Percentiles rank a stretch among this genome's conserved stretches.
phyloP scores from a whole-genome alignment of 2,113 vertebrate genomes.

The Thryonomys swinderianus region DNA sequence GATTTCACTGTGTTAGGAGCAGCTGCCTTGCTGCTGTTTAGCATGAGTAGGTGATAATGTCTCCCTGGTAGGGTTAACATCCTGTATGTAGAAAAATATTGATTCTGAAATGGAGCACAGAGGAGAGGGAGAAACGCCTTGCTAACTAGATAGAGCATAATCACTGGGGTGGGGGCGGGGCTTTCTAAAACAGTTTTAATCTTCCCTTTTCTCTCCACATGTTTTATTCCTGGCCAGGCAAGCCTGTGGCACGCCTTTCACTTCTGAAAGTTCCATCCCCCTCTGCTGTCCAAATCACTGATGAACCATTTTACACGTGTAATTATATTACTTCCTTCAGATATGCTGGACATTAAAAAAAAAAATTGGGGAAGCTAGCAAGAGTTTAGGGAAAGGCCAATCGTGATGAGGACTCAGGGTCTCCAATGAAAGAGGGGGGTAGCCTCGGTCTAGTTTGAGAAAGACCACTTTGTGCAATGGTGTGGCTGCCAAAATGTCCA shows the following conservation, averaged over 20 bases:
- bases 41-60: not conserved
- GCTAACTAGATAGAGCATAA: not conserved
- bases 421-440: not conserved
- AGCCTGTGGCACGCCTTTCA: not conserved
- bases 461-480: not conserved
- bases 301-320: not conserved
- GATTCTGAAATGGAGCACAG: not conserved
- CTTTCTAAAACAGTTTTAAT: not conserved
- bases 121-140: not conserved
- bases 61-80: not conserved
- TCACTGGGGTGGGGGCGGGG: not conserved
- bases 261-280: not conserved
- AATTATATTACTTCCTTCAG: not conserved
- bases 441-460: not conserved
- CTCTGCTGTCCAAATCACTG: not conserved
- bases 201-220: not conserved
- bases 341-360: not conserved
- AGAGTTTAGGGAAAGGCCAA: not conserved
- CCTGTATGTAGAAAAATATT: constrained; percentile 18
- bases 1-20: not conserved
- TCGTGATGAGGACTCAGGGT: not conserved
- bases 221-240: not conserved
- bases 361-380: not conserved
- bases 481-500: not conserved
- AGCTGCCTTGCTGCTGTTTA: not conserved